Evolutionary conservation across 2,888 invertebrate species (phyloP).

Genomic region (Trachelus tabidus): DNA sequence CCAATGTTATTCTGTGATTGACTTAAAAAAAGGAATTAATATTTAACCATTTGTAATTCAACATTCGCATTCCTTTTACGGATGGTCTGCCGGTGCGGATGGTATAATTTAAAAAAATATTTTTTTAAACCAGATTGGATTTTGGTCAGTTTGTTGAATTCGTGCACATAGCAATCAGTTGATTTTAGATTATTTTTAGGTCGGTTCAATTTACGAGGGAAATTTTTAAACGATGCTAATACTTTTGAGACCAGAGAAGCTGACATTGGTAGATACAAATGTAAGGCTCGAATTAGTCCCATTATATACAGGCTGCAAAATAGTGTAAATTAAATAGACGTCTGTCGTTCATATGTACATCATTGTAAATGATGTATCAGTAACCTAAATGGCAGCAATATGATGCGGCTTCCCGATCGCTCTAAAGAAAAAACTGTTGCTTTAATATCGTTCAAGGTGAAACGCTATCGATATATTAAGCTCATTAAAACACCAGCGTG

Average conservation of each 20-base stretch:
- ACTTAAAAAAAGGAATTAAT: too few species aligned
- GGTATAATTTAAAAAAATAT: too few species aligned
- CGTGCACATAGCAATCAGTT: too few species aligned
- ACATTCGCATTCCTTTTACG: too few species aligned
- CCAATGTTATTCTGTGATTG: too few species aligned
- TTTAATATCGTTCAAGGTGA: not conserved
- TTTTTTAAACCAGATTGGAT: too few species aligned
- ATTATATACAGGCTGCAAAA: not conserved
- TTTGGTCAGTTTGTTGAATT: too few species aligned
- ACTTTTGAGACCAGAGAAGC: not conserved
- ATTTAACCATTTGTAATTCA: too few species aligned
- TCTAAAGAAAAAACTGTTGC: not conserved
- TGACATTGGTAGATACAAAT: not conserved
- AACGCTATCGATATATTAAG: constrained; percentile 5
- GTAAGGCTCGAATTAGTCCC: not conserved
- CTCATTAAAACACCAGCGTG: constrained; percentile 35
- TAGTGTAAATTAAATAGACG: not conserved
- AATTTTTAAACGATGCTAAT: not conserved
- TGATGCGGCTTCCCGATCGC: not conserved
- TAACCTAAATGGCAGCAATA: not conserved
- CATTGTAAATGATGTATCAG: not conserved
- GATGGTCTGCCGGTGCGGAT: too few species aligned
- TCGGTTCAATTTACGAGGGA: too few species aligned
- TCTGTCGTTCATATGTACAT: not conserved
- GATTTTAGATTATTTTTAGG: too few species aligned